Evolutionary conservation across 2,113 vertebrate species (phyloP).

Genomic region (Chunga burmeisteri): DNA sequence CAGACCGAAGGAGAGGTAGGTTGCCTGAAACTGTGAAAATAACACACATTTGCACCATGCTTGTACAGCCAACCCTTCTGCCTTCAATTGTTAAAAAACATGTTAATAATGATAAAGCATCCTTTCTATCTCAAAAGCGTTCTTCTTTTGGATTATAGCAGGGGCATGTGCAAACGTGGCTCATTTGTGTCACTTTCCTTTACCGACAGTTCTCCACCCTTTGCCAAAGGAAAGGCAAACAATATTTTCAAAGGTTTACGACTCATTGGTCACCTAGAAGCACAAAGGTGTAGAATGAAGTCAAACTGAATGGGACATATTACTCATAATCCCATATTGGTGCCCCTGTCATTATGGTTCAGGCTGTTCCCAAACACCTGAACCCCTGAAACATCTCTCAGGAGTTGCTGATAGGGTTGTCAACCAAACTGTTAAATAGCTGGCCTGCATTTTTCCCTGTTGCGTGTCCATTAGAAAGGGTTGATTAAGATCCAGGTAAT

Average conservation of each 20-base stretch:
- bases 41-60: rapidly evolving
- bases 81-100: neutral
- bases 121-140: neutral
- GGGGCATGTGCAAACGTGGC: neutral
- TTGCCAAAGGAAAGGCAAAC: neutral
- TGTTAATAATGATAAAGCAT: neutral
- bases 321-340: neutral
- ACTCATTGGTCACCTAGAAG: neutral
- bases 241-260: neutral
- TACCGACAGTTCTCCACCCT: neutral
- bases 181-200: neutral
- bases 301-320: neutral
- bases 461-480: neutral
- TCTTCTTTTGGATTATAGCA: neutral
- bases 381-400: neutral
- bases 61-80: neutral
- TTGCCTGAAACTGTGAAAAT: neutral
- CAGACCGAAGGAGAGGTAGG: neutral
- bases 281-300: neutral
- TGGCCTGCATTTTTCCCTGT: neutral
- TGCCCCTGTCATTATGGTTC: neutral
- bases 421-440: neutral
- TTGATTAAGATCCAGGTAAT: neutral
- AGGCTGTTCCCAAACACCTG: neutral
- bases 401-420: neutral